Conservation (phyloP, 2,888 invertebrate genomes). For the Digitonthophagus gazella region DNA sequence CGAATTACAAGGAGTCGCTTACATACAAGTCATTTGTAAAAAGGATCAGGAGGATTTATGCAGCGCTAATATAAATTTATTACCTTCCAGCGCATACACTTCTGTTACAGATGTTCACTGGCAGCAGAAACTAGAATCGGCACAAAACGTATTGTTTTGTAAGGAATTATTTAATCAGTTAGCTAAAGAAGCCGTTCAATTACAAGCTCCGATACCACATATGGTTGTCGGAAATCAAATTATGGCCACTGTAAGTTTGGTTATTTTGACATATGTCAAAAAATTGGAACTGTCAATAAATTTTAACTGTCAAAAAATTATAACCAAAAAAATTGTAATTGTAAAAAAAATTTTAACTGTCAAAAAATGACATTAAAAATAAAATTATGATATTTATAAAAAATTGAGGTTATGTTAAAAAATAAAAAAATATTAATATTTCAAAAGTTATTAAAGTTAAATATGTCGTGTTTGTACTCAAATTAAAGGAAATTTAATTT, state of each 20-base stretch:
- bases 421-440: no score
- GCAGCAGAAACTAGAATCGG: slow-evolving; percentile 95
- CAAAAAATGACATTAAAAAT: no score
- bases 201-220: slow-evolving; percentile 91
- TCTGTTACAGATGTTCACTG: slow-evolving; percentile 80
- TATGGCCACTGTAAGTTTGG: slow-evolving; percentile 77
- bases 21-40: slow-evolving; percentile 92
- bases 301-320: no score
- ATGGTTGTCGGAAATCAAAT: slow-evolving; percentile 97
- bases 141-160: slow-evolving; percentile 95
- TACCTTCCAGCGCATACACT: slow-evolving; percentile 71
- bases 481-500: no score
- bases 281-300: no score
- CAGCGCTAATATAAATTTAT: slow-evolving; percentile 76
- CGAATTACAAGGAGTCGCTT: slow-evolving; percentile 92
- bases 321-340: no score
- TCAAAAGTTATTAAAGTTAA: no score
- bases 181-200: slow-evolving; percentile 91
- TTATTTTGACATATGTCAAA: no score
- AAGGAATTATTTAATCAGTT: slow-evolving; percentile 93
- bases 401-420: no score
- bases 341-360: no score
- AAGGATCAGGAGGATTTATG: slow-evolving; percentile 92
- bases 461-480: no score
- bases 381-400: no score